Percentiles rank a stretch among this genome's conserved stretches.
These are phyloP conservation scores for Coenonympha glycerion DNA, from an alignment of 2,888 invertebrate species.

Conservation along the genomic window DNA sequence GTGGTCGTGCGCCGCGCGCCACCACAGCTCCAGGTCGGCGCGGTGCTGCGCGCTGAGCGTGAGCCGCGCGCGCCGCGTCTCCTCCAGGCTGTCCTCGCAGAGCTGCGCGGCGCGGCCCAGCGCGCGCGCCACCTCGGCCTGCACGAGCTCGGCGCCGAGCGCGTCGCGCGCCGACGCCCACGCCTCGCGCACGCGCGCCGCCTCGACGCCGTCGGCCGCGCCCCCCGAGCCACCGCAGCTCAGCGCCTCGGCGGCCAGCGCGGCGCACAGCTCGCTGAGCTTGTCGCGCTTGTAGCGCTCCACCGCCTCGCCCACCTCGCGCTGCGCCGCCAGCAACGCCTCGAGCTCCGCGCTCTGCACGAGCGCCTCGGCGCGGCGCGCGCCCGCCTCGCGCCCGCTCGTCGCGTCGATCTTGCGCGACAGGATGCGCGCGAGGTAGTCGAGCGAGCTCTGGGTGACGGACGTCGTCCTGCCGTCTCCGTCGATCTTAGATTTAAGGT, in stretches of 20 bases:
- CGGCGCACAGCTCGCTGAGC: conserved; percentile 81
- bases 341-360: conserved; percentile 69
- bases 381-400: conserved; percentile 43
- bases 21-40: conserved; percentile 83
- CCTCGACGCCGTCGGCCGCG: conserved; percentile 69
- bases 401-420: conserved; percentile 80
- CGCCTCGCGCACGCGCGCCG: conserved; percentile 82
- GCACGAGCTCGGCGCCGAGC: conserved; percentile 83
- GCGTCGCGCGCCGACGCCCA: conserved; percentile 85
- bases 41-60: conserved; percentile 81
- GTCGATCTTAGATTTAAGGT: conserved; percentile 80
- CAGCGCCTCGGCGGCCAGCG: conserved; percentile 82
- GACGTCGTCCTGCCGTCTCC: conserved; percentile 65
- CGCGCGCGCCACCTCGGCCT: conserved; percentile 85
- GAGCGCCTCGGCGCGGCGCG: conserved; percentile 51
- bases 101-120: conserved; percentile 81
- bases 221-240: conserved; percentile 71
- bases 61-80: conserved; percentile 73
- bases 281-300: conserved; percentile 81
- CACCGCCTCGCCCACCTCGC: conserved; percentile 77
- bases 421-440: conserved; percentile 84
- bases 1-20: conserved; percentile 82
- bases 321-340: conserved; percentile 73
- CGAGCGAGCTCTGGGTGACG: conserved; percentile 71
- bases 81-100: conserved; percentile 78